Evolutionary conservation across 2,113 vertebrate genomes (phyloP).

Genomic region (Gallinago undulata): DNA sequence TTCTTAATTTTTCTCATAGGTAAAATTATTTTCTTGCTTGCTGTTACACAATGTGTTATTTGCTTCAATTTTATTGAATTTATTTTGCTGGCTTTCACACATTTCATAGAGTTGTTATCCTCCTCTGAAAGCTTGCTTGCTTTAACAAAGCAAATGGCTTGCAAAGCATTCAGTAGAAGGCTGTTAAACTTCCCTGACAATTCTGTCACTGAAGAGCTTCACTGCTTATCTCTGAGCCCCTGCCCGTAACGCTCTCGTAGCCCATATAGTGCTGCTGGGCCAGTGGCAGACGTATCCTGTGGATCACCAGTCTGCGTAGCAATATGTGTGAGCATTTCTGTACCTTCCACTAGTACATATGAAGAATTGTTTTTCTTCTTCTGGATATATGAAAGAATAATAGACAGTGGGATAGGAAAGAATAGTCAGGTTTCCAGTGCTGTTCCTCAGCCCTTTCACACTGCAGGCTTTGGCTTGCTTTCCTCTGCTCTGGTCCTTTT

Average conservation of each 20-base stretch:
- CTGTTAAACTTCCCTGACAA: not conserved
- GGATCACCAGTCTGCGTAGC: not conserved
- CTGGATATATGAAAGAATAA: not conserved
- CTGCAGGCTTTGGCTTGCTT: not conserved
- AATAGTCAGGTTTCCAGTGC: not conserved
- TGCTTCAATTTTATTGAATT: not conserved
- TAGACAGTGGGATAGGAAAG: not conserved
- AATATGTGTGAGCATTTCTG: not conserved
- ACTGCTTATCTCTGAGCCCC: not conserved
- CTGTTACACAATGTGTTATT: not conserved
- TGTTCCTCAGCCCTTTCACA: not conserved
- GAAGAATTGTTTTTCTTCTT: not conserved
- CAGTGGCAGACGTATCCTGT: not conserved
- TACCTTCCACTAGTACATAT: not conserved
- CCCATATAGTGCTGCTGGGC: not conserved
- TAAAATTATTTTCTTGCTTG: not conserved
- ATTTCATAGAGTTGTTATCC: not conserved
- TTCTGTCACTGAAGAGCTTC: not conserved
- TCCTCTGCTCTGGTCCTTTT: not conserved
- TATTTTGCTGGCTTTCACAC: not conserved
- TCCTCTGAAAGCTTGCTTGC: not conserved
- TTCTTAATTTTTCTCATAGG: constrained; percentile 1
- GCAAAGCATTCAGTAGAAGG: not conserved
- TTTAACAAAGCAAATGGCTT: not conserved
- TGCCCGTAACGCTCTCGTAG: not conserved